Conservation (phyloP, 2,113 vertebrate genomes). For the Gnathonemus longibarbis region DNA sequence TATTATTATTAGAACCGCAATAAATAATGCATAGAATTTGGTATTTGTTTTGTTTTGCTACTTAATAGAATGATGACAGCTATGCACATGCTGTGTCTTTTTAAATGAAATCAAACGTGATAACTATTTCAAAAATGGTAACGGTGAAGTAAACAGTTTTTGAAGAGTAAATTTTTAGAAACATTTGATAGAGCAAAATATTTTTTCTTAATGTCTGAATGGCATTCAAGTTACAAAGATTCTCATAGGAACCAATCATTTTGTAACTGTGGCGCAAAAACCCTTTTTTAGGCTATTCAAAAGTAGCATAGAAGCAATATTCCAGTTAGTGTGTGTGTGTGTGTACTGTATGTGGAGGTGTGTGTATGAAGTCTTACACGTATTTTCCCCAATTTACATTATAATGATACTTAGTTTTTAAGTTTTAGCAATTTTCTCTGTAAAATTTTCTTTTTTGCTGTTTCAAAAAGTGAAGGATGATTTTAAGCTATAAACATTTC, state of each 20-base stretch:
- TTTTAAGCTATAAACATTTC: slow-evolving; percentile 69
- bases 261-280: slow-evolving; percentile 76
- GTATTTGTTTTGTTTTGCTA: slow-evolving; percentile 41
- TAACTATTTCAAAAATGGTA: slow-evolving; percentile 26
- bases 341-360: too few relatives aligned
- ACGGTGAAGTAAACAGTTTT: slow-evolving; percentile 45
- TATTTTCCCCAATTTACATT: slow-evolving; percentile 60
- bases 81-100: slow-evolving; percentile 79
- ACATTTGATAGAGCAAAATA: slow-evolving; percentile 79
- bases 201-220: slow-evolving; percentile 68
- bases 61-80: slow-evolving; percentile 71
- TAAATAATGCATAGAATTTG: slow-evolving; percentile 58
- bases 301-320: slow-evolving; percentile 80
- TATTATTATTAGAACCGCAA: slow-evolving; percentile 68
- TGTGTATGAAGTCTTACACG: slow-evolving; percentile 58
- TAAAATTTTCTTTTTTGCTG: slow-evolving; percentile 39
- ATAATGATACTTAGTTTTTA: slow-evolving; percentile 66
- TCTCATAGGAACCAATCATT: slow-evolving; percentile 72
- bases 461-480: slow-evolving; percentile 45
- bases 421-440: slow-evolving; percentile 62
- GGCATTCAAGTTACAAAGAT: slow-evolving; percentile 72
- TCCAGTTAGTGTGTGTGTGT: not conserved
- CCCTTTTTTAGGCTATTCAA: slow-evolving; percentile 73
- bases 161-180: slow-evolving; percentile 72
- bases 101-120: slow-evolving; percentile 53